A percentile compares a stretch with the other conserved stretches of the same genome.
Conservation (phyloP, 2,113 vertebrate species). For the Larimichthys polyactis region DNA sequence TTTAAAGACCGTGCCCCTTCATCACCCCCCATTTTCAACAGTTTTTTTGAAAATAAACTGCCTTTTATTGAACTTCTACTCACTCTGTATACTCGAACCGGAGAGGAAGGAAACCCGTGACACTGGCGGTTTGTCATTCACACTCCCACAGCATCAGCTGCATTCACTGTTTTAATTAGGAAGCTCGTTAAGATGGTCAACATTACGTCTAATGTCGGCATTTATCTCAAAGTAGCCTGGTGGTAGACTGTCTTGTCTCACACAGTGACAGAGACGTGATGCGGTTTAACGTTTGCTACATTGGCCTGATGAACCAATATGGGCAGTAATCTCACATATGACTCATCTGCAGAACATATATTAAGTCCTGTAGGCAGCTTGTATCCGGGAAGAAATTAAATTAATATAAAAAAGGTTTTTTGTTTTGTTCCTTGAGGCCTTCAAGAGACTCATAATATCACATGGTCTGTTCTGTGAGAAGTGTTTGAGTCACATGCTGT, state of each 20-base stretch:
- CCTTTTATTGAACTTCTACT: no score
- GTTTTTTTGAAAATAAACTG: no score
- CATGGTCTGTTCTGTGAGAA: conserved; percentile 27
- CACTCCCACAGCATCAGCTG: neutral
- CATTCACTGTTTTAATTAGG: no score
- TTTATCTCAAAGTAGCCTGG: neutral
- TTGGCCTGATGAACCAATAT: neutral
- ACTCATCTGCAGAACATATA: conserved; percentile 36
- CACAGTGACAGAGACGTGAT: neutral
- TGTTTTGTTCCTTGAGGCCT: conserved; percentile 23
- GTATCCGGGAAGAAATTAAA: conserved; percentile 33
- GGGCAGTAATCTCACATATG: neutral
- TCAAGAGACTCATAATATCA: conserved; percentile 50
- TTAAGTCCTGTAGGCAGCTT: conserved; percentile 22
- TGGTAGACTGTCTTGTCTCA: neutral
- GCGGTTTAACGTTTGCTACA: neutral
- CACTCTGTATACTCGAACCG: no score
- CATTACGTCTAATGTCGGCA: no score
- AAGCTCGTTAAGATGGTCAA: neutral
- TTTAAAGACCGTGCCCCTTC: no score
- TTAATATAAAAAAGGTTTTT: conserved; percentile 42
- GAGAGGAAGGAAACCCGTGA: no score
- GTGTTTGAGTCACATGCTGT: conserved; percentile 25
- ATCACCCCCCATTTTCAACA: no score
- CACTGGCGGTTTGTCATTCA: neutral